Percentiles rank a stretch among this genome's conserved stretches.
These are phyloP conservation scores for Branchinecta lynchi DNA, from an alignment of 1,140 invertebrate genomes.

Conservation along the genomic window DNA sequence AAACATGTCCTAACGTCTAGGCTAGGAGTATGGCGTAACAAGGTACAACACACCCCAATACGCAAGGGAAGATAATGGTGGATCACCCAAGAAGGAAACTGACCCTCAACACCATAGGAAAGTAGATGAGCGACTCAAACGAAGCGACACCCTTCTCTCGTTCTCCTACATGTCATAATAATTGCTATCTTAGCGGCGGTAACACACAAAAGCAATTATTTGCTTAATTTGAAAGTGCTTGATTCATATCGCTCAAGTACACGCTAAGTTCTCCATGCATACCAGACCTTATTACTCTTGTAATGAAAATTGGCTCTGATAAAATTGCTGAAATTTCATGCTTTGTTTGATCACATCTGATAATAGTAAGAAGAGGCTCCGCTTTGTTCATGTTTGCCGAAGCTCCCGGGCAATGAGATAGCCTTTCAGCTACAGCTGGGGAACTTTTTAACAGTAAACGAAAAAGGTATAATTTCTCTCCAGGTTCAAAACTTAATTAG, in stretches of 20 bases:
- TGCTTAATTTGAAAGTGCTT: slow-evolving; percentile 1
- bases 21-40: too few relatives aligned
- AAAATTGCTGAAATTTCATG: slow-evolving; percentile 11
- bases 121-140: too few relatives aligned
- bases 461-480: too few relatives aligned
- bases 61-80: too few relatives aligned
- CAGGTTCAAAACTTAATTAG: too few relatives aligned
- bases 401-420: neutral
- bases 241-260: slow-evolving; percentile 3
- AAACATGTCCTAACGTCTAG: too few relatives aligned
- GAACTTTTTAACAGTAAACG: too few relatives aligned
- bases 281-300: slow-evolving; percentile 6
- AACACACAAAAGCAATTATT: slow-evolving; percentile 11
- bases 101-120: too few relatives aligned
- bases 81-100: too few relatives aligned
- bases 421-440: too few relatives aligned
- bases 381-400: neutral
- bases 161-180: neutral
- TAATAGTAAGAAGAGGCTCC: slow-evolving; percentile 4
- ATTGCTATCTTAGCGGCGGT: slow-evolving; percentile 8
- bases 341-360: slow-evolving; percentile 9
- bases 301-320: slow-evolving; percentile 10
- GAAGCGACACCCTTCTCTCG: too few relatives aligned
- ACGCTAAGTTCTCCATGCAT: slow-evolving; percentile 10
- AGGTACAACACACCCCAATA: too few relatives aligned